Percentiles rank a stretch among this genome's conserved stretches.
Evolutionary conservation across 2,113 vertebrate genomes (phyloP).

Genomic region (Halichoerus grypus): DNA sequence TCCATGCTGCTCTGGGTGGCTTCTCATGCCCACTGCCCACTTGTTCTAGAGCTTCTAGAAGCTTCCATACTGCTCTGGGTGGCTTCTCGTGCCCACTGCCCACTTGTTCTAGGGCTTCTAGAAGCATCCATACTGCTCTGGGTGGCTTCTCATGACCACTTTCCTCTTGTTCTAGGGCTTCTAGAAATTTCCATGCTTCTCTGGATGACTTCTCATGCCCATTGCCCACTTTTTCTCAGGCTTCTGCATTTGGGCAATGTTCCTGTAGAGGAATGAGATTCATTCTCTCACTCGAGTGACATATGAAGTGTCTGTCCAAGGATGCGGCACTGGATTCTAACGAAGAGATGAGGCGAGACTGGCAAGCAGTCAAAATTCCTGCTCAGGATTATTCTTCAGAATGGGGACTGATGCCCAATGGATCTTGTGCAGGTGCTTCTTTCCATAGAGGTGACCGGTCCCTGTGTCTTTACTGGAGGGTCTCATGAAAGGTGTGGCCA

Average conservation of each 20-base stretch:
- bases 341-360: not conserved
- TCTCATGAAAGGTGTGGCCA: not conserved
- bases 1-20: too few relatives aligned
- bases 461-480: not conserved
- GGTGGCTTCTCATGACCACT: not conserved
- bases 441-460: not conserved
- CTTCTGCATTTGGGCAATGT: not conserved
- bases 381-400: not conserved
- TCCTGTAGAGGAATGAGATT: not conserved
- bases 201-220: not conserved
- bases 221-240: not conserved
- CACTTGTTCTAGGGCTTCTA: not conserved
- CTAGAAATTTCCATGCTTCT: too few relatives aligned
- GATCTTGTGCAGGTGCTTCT: not conserved
- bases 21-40: not conserved
- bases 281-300: not conserved
- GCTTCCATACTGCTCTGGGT: not conserved
- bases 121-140: too few relatives aligned
- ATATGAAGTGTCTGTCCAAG: not conserved
- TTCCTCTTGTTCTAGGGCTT: not conserved
- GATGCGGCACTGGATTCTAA: not conserved
- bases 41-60: not conserved
- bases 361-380: not conserved
- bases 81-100: not conserved
- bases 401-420: not conserved